Conservation (phyloP, 2,113 vertebrate species). For the Aegithalos caudatus region DNA sequence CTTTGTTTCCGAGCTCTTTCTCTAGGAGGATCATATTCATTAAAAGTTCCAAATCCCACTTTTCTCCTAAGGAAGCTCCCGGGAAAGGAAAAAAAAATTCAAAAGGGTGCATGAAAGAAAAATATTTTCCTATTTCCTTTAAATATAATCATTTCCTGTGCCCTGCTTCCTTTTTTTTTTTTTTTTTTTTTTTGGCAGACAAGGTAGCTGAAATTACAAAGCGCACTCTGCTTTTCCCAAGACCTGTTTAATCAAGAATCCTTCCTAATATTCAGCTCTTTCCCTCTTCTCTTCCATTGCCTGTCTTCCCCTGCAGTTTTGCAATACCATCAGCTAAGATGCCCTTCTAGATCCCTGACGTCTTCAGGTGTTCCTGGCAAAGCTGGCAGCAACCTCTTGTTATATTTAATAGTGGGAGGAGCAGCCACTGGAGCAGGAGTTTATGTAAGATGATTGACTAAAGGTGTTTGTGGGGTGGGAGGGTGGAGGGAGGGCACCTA, state of each 20-base stretch:
- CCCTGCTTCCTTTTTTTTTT: background rate
- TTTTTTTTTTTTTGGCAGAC: background rate
- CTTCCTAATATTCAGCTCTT: slow-evolving; percentile 48
- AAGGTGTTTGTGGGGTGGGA: background rate
- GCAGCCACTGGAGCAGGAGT: slow-evolving; percentile 70
- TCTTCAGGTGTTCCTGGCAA: slow-evolving; percentile 77
- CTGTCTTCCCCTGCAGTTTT: slow-evolving; percentile 73
- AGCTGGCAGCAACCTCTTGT: slow-evolving; percentile 78
- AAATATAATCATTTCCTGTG: background rate
- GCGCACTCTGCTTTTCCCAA: background rate
- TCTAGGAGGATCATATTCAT: background rate
- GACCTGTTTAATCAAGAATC: slow-evolving; percentile 21
- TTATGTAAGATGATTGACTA: slow-evolving; percentile 77
- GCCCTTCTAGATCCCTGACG: slow-evolving; percentile 77
- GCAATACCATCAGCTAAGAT: slow-evolving; percentile 68
- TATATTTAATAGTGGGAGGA: slow-evolving; percentile 82
- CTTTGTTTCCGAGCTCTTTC: background rate
- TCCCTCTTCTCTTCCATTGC: slow-evolving; percentile 58
- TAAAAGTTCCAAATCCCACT: background rate
- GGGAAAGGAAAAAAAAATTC: background rate
- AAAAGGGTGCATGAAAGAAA: background rate
- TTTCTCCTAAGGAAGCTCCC: background rate
- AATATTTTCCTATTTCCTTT: background rate
- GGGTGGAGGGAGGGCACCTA: slow-evolving; percentile 14
- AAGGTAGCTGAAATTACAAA: slow-evolving; percentile 57